Evolutionary conservation across 1,140 invertebrate species (phyloP), one percentile per base, ranked within the genome.

Genomic region (Myzus persicae): DNA sequence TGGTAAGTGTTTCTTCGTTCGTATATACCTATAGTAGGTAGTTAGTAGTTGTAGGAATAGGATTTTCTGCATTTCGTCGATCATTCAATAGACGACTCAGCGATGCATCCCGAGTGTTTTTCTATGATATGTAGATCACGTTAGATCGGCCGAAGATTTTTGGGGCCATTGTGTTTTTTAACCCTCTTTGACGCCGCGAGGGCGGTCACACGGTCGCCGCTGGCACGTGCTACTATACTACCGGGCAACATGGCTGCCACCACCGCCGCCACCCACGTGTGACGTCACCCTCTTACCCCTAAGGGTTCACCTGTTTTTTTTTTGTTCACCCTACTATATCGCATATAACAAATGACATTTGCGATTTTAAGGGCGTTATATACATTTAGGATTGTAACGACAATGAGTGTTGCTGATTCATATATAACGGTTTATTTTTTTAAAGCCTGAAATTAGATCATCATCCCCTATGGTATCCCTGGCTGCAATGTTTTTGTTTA

Each of bases 281-380:
- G 91, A 93, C 91, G 91, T 93, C 91, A 93, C 91, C 91, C 91
- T 93, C 91, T 93, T 93, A 93, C 91, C 91, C 91, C 91, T 85
- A 85, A 93, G 91, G 91, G 91, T 93, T 93, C 91, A 93, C 91
- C 91, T 93, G 91, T 93, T 93, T 93, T 93, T 93, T 92, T 93
- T 93, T 42, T 93, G n/a, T 84, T 84, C 91, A 93, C 91, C 91
- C 91, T 93, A 82, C 91, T 36, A 36, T 14, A 67, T 26, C 38
- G 6, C 40, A 38, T 82, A 82, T 67, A 84, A 85, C 91, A 51
- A 93, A 93, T 85, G 81, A 51, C 91, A 85, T 93, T 93, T 85
- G 91, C 81, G 48, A 85, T 93, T 93, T 93, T 93, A 93, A 93
- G 91, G 91, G 91, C 31, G 91, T 93, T 93, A 93, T 85, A 93